phyloP scores from a whole-genome alignment of 2,113 vertebrate genomes.

The Azemiops feae region DNA sequence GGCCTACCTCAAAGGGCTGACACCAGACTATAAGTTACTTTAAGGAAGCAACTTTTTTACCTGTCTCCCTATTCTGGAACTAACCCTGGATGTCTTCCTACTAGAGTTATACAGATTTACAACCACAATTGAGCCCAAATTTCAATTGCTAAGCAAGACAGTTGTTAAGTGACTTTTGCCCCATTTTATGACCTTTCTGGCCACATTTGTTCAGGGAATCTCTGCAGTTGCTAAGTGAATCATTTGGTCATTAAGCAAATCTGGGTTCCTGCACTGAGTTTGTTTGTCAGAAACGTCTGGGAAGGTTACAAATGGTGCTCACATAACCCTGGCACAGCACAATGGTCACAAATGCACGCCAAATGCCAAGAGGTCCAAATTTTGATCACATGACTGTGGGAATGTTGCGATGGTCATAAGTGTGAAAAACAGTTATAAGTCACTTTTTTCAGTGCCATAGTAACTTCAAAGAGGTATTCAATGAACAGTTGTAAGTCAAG shows the following conservation, averaged over 20 bases:
- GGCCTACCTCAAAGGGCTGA: not conserved
- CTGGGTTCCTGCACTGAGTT: not conserved
- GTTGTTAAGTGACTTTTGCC: too few species aligned
- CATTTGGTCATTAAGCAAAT: not conserved
- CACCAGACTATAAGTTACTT: not conserved
- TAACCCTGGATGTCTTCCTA: too few species aligned
- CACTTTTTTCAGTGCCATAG: not conserved
- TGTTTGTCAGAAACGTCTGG: not conserved
- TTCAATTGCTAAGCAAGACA: too few species aligned
- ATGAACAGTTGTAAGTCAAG: not conserved
- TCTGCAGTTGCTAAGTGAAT: not conserved
- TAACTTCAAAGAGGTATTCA: not conserved
- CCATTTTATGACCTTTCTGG: too few species aligned
- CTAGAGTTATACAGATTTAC: too few species aligned
- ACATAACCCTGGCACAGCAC: not conserved
- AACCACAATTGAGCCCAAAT: too few species aligned
- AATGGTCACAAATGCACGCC: not conserved
- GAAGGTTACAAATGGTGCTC: not conserved
- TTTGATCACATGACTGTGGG: not conserved
- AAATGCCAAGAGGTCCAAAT: not conserved
- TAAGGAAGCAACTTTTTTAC: not conserved
- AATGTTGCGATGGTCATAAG: not conserved
- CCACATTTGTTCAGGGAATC: not conserved
- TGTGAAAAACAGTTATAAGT: not conserved
- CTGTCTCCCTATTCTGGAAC: not conserved